Conservation (phyloP, 2,113 vertebrate species). For the Pelvicachromis taeniatus region DNA sequence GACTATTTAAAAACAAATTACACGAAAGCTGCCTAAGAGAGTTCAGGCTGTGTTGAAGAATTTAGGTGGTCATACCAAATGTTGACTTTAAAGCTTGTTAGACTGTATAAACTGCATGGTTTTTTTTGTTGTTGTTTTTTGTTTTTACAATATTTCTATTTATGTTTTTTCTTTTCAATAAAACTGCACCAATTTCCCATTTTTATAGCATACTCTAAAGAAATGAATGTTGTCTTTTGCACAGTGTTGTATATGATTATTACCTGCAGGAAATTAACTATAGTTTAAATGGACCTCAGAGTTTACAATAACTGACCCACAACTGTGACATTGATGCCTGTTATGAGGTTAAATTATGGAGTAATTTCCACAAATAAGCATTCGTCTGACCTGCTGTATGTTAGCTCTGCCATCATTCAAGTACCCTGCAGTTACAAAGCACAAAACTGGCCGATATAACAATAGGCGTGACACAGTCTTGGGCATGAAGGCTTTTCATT, state of each 20-base stretch:
- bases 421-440: not conserved
- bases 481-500: not conserved
- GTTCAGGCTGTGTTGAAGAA: too few species aligned
- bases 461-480: not conserved
- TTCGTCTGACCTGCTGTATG: not conserved
- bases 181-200: not conserved
- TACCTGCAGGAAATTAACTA: fast-evolving
- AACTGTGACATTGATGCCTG: not conserved
- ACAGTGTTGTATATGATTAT: not conserved
- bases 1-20: not conserved
- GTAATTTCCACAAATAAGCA: not conserved
- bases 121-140: too few species aligned
- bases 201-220: not conserved
- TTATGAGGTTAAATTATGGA: not conserved
- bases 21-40: not conserved
- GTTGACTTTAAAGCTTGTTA: not conserved
- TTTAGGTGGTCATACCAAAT: not conserved
- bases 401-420: not conserved
- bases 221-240: not conserved
- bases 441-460: not conserved
- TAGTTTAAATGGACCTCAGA: not conserved
- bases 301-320: not conserved
- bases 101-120: fast-evolving
- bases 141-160: not conserved
- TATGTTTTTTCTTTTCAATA: not conserved